Evolutionary conservation across 2,797 vertebrate species (phyloP), one percentile per base, ranked within the genome.

Genomic region (Betta splendens): DNA sequence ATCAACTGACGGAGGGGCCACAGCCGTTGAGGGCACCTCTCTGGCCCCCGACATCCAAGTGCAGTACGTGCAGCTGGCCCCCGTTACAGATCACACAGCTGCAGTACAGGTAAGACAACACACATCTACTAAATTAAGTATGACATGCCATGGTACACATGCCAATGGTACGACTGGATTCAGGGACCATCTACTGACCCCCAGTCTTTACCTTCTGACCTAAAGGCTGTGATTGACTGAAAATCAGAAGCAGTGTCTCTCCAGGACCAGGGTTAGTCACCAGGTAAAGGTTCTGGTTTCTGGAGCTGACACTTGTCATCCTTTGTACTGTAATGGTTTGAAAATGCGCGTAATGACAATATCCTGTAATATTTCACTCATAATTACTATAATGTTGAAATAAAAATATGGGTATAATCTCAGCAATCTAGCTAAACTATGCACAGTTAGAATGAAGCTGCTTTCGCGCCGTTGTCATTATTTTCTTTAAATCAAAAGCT

Each of bases 21-120:
- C 94, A 0, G 91, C 93, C 0, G 95, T 99, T 0, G 96, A 98
- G 1, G 94, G 95, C 1, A 94, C 95, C 0, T 75, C 95, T 0
- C 94, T 99, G 10, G 97, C 94, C 23, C 94, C 94, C 3, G 97
- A 98, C 77, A 99, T 99, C 81, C 98, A 99, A 85, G 98, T 99
- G 63, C 98, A 98, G 49, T 98, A 99, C 4, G 98, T 99, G 63
- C 98, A 98, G 75, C 91, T 99, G 49, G 97, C 96, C 0, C 94
- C 97, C 0, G 96, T 98, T 49, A 87, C 93, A 1, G 97, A 98
- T 69, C 95, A 96, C 79, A 72, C 93, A 1, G 81, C 93, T 1
- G 32, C 91, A 2, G 91, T 91, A 20, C 96, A 98, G 89, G 97
- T 98, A 86, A 57, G 89, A 49, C 17, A 44, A 59, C 51, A 20